Conservation (phyloP, 2,797 vertebrate species). For the Eulemur coronatus region DNA sequence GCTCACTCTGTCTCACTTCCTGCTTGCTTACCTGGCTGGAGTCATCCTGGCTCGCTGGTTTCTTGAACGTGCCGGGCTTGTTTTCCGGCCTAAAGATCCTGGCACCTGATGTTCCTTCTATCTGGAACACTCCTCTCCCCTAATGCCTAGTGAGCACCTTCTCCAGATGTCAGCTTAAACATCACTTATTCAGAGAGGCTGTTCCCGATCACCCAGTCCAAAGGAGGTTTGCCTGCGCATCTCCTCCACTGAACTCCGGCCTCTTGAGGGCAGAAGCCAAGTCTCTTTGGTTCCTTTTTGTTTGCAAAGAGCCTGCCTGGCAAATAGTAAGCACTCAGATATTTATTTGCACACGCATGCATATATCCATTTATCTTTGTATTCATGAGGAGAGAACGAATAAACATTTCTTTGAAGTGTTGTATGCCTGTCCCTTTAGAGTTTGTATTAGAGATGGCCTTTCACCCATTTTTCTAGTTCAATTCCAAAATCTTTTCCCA, state of each 20-base stretch:
- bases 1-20: not conserved
- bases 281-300: not conserved
- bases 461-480: not conserved
- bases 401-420: not conserved
- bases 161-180: not conserved
- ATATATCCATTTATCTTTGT: too few species aligned
- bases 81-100: not conserved
- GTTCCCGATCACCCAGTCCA: not conserved
- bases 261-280: not conserved
- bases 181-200: not conserved
- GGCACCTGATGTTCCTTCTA: not conserved
- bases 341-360: not conserved
- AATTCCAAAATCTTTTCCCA: not conserved
- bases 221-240: not conserved
- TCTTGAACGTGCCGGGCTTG: not conserved
- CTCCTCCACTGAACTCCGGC: not conserved
- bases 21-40: not conserved
- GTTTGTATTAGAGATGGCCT: not conserved
- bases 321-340: not conserved
- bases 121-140: not conserved
- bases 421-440: not conserved
- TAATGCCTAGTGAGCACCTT: not conserved
- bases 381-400: not conserved
- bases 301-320: not conserved
- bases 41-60: not conserved